A percentile compares a stretch with the other conserved stretches of the same genome.
phyloP scores from a whole-genome alignment of 2,113 vertebrate genomes.

The Brachyhypopomus occidentalis region DNA sequence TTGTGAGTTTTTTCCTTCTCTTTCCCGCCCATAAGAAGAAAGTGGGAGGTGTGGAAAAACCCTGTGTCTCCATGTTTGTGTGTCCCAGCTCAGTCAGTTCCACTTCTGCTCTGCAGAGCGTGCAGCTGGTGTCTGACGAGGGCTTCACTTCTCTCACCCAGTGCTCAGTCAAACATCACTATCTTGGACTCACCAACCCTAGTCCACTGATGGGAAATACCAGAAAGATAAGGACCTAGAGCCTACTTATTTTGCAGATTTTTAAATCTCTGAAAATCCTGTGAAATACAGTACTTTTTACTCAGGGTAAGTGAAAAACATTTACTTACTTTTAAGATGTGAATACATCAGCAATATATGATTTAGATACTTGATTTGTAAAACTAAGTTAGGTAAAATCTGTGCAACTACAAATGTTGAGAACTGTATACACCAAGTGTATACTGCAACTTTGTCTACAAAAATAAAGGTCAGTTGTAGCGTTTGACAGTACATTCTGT shows the following conservation, averaged over 20 bases:
- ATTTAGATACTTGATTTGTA: not conserved
- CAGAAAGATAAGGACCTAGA: conserved; percentile 71
- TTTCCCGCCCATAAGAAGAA: conserved; percentile 54
- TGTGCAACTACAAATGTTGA: not conserved
- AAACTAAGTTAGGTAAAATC: not conserved
- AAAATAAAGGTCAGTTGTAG: not conserved
- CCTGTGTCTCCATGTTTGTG: conserved; percentile 67
- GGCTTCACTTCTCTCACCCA: conserved; percentile 37
- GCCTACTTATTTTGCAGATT: conserved; percentile 59
- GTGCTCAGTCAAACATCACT: conserved; percentile 49
- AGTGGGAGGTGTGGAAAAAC: conserved; percentile 72
- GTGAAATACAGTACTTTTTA: conserved; percentile 65
- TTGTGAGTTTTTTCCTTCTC: conserved; percentile 51
- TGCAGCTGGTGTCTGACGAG: conserved; percentile 60
- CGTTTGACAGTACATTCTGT: not conserved
- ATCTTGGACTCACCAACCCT: conserved; percentile 48
- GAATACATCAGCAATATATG: not conserved
- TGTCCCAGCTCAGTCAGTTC: conserved; percentile 66
- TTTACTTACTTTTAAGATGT: not conserved
- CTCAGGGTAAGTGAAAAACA: conserved; percentile 67
- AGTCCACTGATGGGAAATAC: conserved; percentile 56
- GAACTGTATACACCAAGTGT: too few species aligned
- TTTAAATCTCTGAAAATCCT: conserved; percentile 50
- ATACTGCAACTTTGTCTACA: not conserved
- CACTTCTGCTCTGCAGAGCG: conserved; percentile 71